Percentiles rank a stretch among this genome's conserved stretches.
Evolutionary conservation across 1,140 invertebrate species (phyloP).

Genomic region (Drosophila ficusphila): DNA sequence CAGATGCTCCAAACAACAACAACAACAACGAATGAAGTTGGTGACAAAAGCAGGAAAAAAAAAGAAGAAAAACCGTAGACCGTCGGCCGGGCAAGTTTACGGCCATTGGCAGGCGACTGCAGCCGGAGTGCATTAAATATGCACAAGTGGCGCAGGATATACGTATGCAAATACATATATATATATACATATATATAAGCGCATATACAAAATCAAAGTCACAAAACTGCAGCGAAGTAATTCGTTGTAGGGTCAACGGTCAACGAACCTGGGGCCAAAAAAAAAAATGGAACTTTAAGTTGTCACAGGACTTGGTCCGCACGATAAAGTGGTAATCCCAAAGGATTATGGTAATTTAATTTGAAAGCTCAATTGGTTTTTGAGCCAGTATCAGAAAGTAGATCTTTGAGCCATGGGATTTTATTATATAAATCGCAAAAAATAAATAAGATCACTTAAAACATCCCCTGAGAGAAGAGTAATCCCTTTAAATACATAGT

Average conservation of each 20-base stretch:
- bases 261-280: conserved; percentile 51
- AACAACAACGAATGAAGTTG: conserved; percentile 27
- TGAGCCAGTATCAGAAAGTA: too few species aligned
- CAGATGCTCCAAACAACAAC: conserved; percentile 35
- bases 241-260: conserved; percentile 65
- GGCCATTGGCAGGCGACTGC: conserved; percentile 50
- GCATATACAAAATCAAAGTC: conserved; percentile 65
- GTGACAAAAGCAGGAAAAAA: conserved; percentile 56
- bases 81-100: conserved; percentile 55
- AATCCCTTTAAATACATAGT: too few species aligned
- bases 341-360: too few species aligned
- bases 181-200: conserved; percentile 15
- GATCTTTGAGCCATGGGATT: too few species aligned
- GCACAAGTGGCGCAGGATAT: conserved; percentile 62
- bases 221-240: conserved; percentile 55
- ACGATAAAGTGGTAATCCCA: too few species aligned
- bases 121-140: conserved; percentile 69
- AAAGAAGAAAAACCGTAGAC: conserved; percentile 41
- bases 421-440: too few species aligned
- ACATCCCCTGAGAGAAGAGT: too few species aligned
- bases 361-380: too few species aligned
- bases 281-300: not conserved
- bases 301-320: too few species aligned
- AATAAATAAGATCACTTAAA: too few species aligned
- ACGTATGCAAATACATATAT: conserved; percentile 15